Percentiles rank a stretch among this genome's conserved stretches.
Evolutionary conservation across 2,888 invertebrate species (phyloP).

Genomic region (Capitulum mitella): DNA sequence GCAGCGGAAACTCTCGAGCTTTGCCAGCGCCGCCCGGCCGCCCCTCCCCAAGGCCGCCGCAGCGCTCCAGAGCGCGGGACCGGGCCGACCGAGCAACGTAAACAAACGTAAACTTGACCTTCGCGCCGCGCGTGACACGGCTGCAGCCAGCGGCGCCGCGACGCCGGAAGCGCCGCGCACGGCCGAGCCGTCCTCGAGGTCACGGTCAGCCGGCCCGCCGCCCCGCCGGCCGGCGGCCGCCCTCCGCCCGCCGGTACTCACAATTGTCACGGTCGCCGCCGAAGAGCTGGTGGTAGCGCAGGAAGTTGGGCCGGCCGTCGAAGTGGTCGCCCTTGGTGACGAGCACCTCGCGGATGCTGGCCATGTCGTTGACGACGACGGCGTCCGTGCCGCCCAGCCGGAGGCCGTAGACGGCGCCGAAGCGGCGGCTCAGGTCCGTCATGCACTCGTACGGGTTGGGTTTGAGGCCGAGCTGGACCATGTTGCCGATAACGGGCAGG

Average conservation of each 20-base stretch:
- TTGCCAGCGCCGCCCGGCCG: too few relatives aligned
- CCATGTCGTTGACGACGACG: constrained; percentile 33
- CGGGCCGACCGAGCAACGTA: neutral
- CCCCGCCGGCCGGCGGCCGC: too few relatives aligned
- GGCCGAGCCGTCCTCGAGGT: too few relatives aligned
- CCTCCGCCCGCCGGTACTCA: constrained; percentile 30
- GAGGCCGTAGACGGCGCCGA: constrained; percentile 35
- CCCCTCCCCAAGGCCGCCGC: neutral
- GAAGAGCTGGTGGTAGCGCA: constrained; percentile 71
- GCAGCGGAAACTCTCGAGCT: too few relatives aligned
- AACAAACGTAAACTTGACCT: constrained; percentile 22
- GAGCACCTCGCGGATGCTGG: constrained; percentile 36
- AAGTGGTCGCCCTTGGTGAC: constrained; percentile 60
- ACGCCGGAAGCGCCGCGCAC: neutral
- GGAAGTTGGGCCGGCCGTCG: constrained; percentile 72
- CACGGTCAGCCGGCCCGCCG: too few relatives aligned
- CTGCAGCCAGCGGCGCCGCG: neutral
- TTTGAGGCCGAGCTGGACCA: constrained; percentile 33
- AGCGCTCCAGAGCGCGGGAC: neutral
- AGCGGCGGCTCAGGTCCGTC: constrained; percentile 32
- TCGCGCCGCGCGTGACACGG: neutral
- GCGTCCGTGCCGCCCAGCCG: constrained; percentile 33
- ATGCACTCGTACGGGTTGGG: constrained; percentile 36
- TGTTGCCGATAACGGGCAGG: constrained; percentile 35
- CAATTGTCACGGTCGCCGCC: constrained; percentile 50